phyloP scores from a whole-genome alignment of 2,113 vertebrate genomes.

The Microtus richardsoni region DNA sequence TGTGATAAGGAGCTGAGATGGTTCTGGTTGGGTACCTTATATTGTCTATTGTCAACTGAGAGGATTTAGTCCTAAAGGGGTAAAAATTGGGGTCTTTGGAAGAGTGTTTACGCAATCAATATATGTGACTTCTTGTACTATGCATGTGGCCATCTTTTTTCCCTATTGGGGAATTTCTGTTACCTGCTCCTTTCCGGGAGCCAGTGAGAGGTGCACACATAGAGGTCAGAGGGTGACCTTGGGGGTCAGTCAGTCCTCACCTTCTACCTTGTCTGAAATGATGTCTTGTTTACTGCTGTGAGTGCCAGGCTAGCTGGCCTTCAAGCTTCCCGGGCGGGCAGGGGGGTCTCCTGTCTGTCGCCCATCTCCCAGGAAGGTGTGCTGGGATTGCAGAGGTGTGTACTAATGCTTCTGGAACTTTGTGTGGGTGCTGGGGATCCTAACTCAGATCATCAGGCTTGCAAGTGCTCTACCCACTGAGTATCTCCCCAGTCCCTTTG shows the following conservation, averaged over 20 bases:
- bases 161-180: background rate
- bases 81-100: background rate
- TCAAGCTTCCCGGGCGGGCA: background rate
- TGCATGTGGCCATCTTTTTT: background rate
- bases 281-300: background rate
- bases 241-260: background rate
- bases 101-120: background rate
- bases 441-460: background rate
- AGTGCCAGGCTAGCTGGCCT: background rate
- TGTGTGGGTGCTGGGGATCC: background rate
- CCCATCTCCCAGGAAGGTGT: no score
- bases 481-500: background rate
- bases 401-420: no score
- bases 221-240: background rate
- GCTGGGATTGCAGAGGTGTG: background rate
- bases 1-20: background rate
- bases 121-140: background rate
- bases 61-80: background rate
- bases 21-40: background rate
- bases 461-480: background rate
- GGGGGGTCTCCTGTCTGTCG: background rate
- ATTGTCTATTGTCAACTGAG: background rate
- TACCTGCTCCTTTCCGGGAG: background rate
- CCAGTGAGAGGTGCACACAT: background rate
- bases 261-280: background rate